phyloP scores from a whole-genome alignment of 1,140 invertebrate genomes.

The Mya arenaria region DNA sequence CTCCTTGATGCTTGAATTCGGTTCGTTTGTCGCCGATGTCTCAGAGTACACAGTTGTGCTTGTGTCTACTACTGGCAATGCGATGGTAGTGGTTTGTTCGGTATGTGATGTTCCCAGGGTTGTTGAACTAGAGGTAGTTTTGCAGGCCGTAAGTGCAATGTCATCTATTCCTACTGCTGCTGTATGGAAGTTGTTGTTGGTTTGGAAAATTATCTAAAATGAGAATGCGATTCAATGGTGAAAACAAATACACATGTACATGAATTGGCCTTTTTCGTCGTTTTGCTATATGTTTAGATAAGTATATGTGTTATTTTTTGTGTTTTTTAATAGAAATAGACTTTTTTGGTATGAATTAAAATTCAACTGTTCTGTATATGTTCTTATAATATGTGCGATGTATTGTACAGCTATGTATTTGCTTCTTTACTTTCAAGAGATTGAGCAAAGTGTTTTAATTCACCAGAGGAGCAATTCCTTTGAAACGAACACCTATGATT shows the following conservation, averaged over 20 bases:
- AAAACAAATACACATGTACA: not conserved
- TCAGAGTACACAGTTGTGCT: too few species aligned
- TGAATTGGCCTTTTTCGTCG: not conserved
- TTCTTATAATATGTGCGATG: not conserved
- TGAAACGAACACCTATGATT: not conserved
- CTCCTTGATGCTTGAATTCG: too few species aligned
- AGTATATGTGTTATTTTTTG: not conserved
- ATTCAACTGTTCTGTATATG: not conserved
- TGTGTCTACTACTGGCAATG: too few species aligned
- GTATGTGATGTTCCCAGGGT: too few species aligned
- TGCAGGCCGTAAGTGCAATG: not conserved
- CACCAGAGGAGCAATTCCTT: not conserved
- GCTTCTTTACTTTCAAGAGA: not conserved
- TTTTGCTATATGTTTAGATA: too few species aligned
- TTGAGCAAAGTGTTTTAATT: not conserved
- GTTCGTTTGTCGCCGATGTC: too few species aligned
- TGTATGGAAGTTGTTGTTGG: not conserved
- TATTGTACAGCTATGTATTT: not conserved
- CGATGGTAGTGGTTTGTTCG: too few species aligned
- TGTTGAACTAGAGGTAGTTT: too few species aligned
- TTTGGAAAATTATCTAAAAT: slow-evolving; percentile 25
- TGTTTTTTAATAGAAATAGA: not conserved
- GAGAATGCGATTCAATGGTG: not conserved
- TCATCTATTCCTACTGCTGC: slow-evolving; percentile 27
- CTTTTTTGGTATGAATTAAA: not conserved